A percentile compares a stretch with the other conserved stretches of the same genome.
phyloP scores from a whole-genome alignment of 2,113 vertebrate species.

The Lanius ludovicianus region DNA sequence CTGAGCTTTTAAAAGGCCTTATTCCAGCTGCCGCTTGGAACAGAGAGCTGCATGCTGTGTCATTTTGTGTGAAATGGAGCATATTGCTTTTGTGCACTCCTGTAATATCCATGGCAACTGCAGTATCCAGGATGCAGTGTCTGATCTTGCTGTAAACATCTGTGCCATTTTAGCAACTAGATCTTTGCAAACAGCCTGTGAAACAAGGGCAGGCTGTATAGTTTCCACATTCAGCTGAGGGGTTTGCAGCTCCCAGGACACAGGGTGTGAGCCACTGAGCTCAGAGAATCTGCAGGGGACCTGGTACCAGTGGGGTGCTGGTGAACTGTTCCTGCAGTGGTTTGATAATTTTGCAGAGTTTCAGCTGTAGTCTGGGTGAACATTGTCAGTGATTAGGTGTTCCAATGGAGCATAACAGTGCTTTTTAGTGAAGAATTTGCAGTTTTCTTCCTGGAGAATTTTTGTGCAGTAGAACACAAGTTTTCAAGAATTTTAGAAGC shows the following conservation, averaged over 20 bases:
- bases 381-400: background rate
- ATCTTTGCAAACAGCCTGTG: background rate
- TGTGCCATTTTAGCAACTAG: background rate
- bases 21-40: background rate
- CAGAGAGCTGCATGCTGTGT: background rate
- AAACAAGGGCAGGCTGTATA: background rate
- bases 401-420: background rate
- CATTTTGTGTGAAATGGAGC: background rate
- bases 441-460: background rate
- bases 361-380: background rate
- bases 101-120: slow-evolving; percentile 41
- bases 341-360: background rate
- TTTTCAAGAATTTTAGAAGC: background rate
- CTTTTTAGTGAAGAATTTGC: background rate
- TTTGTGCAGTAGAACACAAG: background rate
- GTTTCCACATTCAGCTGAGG: background rate
- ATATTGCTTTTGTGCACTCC: background rate
- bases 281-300: background rate
- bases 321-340: background rate
- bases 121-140: background rate
- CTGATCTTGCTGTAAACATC: slow-evolving; percentile 35
- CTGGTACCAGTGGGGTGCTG: background rate
- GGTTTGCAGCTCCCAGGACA: background rate
- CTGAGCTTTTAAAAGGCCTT: background rate
- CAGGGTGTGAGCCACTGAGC: background rate